These are phyloP conservation scores for Hydroisotoma schaefferi DNA, from an alignment of 2,888 invertebrate species.

Conservation along the genomic window DNA sequence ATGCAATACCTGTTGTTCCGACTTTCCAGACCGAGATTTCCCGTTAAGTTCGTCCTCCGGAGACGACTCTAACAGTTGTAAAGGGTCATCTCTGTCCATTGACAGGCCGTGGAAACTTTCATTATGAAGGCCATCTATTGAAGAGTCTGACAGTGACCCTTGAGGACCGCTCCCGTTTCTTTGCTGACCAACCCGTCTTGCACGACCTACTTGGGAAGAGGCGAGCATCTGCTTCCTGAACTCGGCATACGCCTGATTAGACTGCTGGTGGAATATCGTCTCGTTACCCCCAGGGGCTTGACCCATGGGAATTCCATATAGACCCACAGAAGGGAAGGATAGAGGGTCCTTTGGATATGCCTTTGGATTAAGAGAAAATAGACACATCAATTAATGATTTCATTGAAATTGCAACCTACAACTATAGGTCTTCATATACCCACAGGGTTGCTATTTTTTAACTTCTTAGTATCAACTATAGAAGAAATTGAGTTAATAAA, in stretches of 20 bases:
- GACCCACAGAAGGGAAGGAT: slow-evolving; percentile 58
- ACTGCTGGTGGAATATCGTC: slow-evolving; percentile 58
- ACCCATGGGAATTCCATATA: slow-evolving; percentile 50
- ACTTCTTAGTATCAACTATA: neutral
- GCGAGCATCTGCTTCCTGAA: slow-evolving; percentile 67
- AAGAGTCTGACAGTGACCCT: slow-evolving; percentile 6
- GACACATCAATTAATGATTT: neutral
- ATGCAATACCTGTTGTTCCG: slow-evolving; percentile 44
- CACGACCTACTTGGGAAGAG: slow-evolving; percentile 62
- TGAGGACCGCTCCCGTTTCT: neutral
- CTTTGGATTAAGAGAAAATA: slow-evolving; percentile 50
- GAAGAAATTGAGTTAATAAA: too few species aligned
- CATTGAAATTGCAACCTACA: neutral
- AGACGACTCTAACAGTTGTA: neutral
- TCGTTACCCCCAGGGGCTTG: slow-evolving; percentile 50
- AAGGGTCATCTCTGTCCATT: neutral
- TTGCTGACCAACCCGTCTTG: slow-evolving; percentile 36
- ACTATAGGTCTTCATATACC: neutral
- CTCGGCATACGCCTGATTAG: slow-evolving; percentile 66
- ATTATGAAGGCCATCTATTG: slow-evolving; percentile 6
- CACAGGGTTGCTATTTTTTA: too few species aligned
- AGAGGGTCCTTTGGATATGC: slow-evolving; percentile 69
- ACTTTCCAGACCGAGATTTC: slow-evolving; percentile 33
- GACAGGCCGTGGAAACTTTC: too few species aligned
- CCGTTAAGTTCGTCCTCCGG: slow-evolving; percentile 11